Evolutionary conservation across 1,140 invertebrate genomes (phyloP).

Genomic region (Musca vetustissima): DNA sequence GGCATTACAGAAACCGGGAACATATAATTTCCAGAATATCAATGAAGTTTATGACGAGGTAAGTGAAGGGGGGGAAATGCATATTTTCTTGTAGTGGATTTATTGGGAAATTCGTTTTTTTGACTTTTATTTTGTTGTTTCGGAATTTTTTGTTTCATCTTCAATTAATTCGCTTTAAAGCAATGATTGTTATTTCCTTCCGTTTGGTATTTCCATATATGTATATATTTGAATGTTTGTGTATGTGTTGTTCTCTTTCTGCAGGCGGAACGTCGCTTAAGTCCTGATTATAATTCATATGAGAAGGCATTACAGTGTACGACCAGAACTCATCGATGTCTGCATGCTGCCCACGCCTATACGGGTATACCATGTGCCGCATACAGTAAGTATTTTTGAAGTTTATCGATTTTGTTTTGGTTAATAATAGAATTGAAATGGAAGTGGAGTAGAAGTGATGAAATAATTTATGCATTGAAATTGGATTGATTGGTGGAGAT

Average conservation of each 20-base stretch:
- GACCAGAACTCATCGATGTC: constrained; percentile 81
- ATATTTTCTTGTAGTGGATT: not conserved
- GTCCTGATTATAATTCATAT: constrained; percentile 61
- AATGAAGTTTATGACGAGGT: constrained; percentile 57
- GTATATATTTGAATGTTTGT: constrained; percentile 2
- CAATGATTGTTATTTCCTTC: constrained; percentile 9
- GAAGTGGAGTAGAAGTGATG: too few species aligned
- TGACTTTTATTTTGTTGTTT: not conserved
- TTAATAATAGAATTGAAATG: too few species aligned
- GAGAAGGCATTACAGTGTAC: constrained; percentile 67
- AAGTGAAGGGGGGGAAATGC: constrained; percentile 3
- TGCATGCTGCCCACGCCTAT: constrained; percentile 87
- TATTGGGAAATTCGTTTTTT: not conserved
- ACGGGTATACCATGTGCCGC: constrained; percentile 83
- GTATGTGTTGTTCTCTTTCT: constrained; percentile 24
- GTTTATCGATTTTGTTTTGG: not conserved
- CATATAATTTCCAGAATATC: constrained; percentile 57
- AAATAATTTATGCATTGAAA: too few species aligned
- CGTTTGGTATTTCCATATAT: not conserved
- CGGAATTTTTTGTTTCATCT: too few species aligned
- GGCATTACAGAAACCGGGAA: constrained; percentile 71
- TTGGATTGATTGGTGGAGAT: too few species aligned
- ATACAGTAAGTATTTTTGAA: constrained; percentile 67
- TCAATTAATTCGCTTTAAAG: not conserved
- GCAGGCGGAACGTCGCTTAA: constrained; percentile 58